Evolutionary conservation across 2,797 vertebrate genomes (phyloP), one percentile per base, ranked within the genome.

Genomic region (Natrix natrix): DNA sequence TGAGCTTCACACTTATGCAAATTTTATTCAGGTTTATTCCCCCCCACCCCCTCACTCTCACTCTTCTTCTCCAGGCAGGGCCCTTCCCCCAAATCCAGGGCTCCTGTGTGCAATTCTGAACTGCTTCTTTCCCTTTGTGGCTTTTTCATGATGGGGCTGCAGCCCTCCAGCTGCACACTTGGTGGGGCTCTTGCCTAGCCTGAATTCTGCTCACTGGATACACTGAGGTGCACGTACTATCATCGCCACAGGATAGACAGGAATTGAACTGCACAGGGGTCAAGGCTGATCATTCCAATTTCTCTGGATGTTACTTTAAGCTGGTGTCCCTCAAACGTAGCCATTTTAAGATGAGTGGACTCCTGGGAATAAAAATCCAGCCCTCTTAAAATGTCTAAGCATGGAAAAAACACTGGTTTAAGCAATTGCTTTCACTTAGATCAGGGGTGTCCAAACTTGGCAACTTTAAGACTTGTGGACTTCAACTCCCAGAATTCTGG

Each of bases 121-220:
- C 22, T 13, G 5, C 56, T 56, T 20, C 14, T 7, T 60, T 48
- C 20, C 20, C 43, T 54, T 7, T 12, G 10, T 24, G 78, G 78
- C 13, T 94, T 94, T 56, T 52, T 10, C 11, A 95, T 86, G 90
- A 89, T 0, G 83, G 86, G 69, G 89, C n/a, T 10, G 86, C 91
- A 3, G 0, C 92, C 89, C 92, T 89, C 63, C 32, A 61, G n/a
- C 10, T 22, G 2, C 94, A 95, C 96, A 94, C 96, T 96, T 94
- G 96, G 91, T 96, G 96, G 96, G 93, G 96, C 96, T 94, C 93
- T 96, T 94, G 94, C 93, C 94, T 93, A 92, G 91, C 57, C 88
- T 93, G 93, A 94, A 93, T 88, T 26, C 60, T 11, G 24, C 56
- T 22, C 54, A 26, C 14, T 92, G 87, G 74, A 12, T 90, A 91